These are phyloP conservation scores for Rhyacichthys aspro DNA, from an alignment of 2,797 vertebrate species.

Conservation along the genomic window DNA sequence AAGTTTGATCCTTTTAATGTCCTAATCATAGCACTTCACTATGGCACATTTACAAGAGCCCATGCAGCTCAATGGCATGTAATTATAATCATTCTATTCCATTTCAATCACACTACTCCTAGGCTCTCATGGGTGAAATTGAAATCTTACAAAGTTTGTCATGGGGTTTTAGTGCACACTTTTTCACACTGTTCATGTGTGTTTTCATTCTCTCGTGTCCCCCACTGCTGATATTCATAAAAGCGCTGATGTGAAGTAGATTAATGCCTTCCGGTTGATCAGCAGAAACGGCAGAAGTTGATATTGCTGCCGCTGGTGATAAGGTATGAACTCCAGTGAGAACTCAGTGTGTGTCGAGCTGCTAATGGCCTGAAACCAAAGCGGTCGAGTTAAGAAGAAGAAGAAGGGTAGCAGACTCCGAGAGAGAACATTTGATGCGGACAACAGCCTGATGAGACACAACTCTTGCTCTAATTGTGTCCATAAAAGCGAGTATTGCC, in stretches of 20 bases:
- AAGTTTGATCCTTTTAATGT: background rate
- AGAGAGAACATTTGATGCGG: constrained; percentile 31
- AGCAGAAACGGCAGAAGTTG: constrained; percentile 29
- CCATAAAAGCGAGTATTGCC: constrained; percentile 51
- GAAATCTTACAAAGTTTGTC: constrained; percentile 11
- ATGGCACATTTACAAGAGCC: background rate
- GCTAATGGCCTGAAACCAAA: constrained; percentile 69
- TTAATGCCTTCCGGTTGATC: constrained; percentile 41
- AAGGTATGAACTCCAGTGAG: constrained; percentile 50
- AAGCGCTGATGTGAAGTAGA: constrained; percentile 30
- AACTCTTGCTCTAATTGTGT: constrained; percentile 52
- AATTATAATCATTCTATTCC: constrained; percentile 5
- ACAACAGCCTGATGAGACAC: constrained; percentile 47
- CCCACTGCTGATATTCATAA: constrained; percentile 40
- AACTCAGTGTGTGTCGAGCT: constrained; percentile 41
- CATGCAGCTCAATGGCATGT: background rate
- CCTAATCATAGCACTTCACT: background rate
- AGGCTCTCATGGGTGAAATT: constrained; percentile 6
- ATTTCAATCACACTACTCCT: constrained; percentile 3
- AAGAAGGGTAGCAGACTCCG: constrained; percentile 41
- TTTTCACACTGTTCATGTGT: constrained; percentile 31
- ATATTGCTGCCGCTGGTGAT: constrained; percentile 28
- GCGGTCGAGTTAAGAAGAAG: constrained; percentile 31
- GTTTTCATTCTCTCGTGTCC: constrained; percentile 35
- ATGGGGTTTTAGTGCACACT: background rate